Percentiles rank a stretch among this genome's conserved stretches.
Conservation (phyloP, 1,140 invertebrate species). For the Drosophila pseudoananassae region DNA sequence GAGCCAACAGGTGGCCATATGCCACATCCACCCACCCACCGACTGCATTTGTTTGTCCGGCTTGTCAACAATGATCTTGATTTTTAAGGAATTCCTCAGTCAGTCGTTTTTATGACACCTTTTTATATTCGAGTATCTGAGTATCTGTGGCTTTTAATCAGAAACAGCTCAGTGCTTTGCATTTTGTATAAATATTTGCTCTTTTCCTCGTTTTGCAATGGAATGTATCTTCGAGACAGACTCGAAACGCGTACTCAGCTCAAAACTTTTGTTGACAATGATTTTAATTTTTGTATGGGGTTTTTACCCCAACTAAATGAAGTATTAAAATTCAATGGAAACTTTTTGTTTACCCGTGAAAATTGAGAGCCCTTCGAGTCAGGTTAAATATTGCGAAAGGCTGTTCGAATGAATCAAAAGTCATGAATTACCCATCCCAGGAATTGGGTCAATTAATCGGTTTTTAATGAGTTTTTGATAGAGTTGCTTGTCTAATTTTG, state of each 20-base stretch:
- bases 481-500: not conserved
- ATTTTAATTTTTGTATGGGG: slow-evolving; percentile 48
- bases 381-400: slow-evolving; percentile 5
- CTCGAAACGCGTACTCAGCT: slow-evolving; percentile 57
- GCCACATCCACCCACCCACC: slow-evolving; percentile 7
- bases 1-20: slow-evolving; percentile 25
- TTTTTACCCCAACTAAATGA: slow-evolving; percentile 12
- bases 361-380: slow-evolving; percentile 12
- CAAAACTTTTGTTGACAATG: slow-evolving; percentile 59
- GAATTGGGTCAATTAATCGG: not conserved
- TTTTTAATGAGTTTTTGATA: not conserved
- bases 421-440: not conserved
- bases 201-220: slow-evolving; percentile 54
- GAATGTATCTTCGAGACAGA: slow-evolving; percentile 58
- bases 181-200: slow-evolving; percentile 69
- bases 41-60: slow-evolving; percentile 14
- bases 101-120: slow-evolving; percentile 36
- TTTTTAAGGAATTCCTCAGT: slow-evolving; percentile 20
- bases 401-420: not conserved
- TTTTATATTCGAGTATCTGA: slow-evolving; percentile 9
- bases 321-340: slow-evolving; percentile 41
- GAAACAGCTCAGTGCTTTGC: slow-evolving; percentile 54
- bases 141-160: slow-evolving; percentile 53
- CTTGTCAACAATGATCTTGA: slow-evolving; percentile 19
- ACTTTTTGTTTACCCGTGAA: slow-evolving; percentile 25